phyloP scores from a whole-genome alignment of 2,888 invertebrate species.

The Parthenolecanium corni region DNA sequence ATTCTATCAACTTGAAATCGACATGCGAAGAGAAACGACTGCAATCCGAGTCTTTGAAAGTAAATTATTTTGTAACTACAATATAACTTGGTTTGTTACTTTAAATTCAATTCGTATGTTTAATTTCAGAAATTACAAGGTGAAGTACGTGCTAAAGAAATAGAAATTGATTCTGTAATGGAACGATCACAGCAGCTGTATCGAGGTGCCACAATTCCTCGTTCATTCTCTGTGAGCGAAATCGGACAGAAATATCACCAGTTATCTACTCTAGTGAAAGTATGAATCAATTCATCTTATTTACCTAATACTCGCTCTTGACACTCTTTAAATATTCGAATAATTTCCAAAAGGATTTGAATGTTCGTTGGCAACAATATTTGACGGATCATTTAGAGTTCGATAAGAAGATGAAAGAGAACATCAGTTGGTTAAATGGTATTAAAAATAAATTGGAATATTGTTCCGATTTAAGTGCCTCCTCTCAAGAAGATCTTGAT shows the following conservation, averaged over 20 bases:
- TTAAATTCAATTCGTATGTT: not conserved
- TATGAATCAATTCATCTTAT: constrained; percentile 31
- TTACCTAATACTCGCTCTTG: not conserved
- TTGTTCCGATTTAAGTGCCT: constrained; percentile 69
- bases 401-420: constrained; percentile 64
- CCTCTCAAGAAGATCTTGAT: constrained; percentile 74
- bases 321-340: not conserved
- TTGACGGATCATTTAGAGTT: constrained; percentile 80
- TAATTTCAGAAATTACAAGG: constrained; percentile 58
- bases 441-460: constrained; percentile 73
- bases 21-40: constrained; percentile 70
- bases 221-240: constrained; percentile 76
- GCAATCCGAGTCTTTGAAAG: constrained; percentile 63
- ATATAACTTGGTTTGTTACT: not conserved
- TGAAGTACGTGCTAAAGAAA: constrained; percentile 76
- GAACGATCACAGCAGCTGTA: constrained; percentile 78
- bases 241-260: constrained; percentile 85
- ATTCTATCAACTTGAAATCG: constrained; percentile 74
- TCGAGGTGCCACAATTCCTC: constrained; percentile 57
- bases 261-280: constrained; percentile 75
- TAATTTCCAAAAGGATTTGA: constrained; percentile 50
- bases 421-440: constrained; percentile 70
- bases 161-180: constrained; percentile 84
- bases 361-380: constrained; percentile 84
- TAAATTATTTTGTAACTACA: constrained; percentile 32